Conservation (phyloP, 2,888 invertebrate species). For the Chaetogeoica ovagalla region DNA sequence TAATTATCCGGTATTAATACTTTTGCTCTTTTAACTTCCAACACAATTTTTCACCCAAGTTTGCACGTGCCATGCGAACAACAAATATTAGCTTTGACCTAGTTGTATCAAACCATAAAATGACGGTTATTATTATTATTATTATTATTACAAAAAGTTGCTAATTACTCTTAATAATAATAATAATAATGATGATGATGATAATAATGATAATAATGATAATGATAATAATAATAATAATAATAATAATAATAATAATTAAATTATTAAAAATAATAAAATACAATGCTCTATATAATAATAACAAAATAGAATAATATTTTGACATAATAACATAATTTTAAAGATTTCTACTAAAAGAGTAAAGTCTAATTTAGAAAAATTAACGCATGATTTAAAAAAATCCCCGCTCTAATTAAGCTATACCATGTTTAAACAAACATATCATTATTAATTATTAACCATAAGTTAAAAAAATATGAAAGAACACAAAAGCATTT, state of each 20-base stretch:
- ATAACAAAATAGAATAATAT: background rate
- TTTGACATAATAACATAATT: too few relatives aligned
- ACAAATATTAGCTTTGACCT: constrained; percentile 26
- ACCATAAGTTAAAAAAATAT: background rate
- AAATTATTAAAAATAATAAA: background rate
- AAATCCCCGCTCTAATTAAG: background rate
- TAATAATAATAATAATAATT: background rate
- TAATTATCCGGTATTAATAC: constrained; percentile 48
- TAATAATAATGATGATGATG: background rate
- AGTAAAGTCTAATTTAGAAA: background rate
- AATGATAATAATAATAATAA: background rate
- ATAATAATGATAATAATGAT: background rate
- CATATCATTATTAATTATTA: background rate
- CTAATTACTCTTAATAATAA: background rate
- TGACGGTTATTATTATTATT: constrained; percentile 1
- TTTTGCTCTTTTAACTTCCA: constrained; percentile 43
- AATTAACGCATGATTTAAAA: background rate
- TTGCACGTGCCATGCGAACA: constrained; percentile 22
- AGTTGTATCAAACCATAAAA: constrained; percentile 25
- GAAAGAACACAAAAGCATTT: background rate
- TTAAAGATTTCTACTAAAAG: background rate
- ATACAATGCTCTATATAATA: background rate
- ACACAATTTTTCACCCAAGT: constrained; percentile 35
- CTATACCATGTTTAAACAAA: background rate
- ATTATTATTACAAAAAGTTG: background rate